Evolutionary conservation across 1,140 invertebrate genomes (phyloP).

Genomic region (Drosophila neocordata): DNA sequence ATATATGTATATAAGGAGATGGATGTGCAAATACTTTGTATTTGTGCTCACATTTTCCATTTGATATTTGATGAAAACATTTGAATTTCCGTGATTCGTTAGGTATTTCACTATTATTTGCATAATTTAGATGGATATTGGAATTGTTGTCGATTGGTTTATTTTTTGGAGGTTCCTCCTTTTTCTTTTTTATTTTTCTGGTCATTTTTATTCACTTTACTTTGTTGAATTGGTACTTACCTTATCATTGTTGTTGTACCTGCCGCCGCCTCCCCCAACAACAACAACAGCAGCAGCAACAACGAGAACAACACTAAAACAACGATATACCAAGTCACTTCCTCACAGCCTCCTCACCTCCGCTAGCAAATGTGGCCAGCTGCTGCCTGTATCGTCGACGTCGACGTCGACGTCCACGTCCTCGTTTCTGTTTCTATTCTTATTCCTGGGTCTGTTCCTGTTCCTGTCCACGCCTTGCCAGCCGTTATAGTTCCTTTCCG

Average conservation of each 20-base stretch:
- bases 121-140: background rate
- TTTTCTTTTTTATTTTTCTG: too few relatives aligned
- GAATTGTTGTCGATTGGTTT: background rate
- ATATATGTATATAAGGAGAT: too few relatives aligned
- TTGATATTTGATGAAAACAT: background rate
- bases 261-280: slow-evolving; percentile 49
- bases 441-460: background rate
- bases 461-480: slow-evolving; percentile 12
- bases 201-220: background rate
- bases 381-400: slow-evolving; percentile 1
- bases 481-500: slow-evolving; percentile 19
- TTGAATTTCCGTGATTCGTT: background rate
- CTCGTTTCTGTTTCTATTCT: background rate
- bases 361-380: slow-evolving; percentile 34
- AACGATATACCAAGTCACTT: slow-evolving; percentile 16
- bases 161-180: too few relatives aligned
- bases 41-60: too few relatives aligned
- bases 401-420: background rate
- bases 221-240: slow-evolving; percentile 28
- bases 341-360: slow-evolving; percentile 31
- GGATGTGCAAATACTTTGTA: background rate
- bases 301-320: slow-evolving; percentile 49
- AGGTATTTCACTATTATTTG: background rate
- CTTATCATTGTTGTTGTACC: slow-evolving; percentile 75
- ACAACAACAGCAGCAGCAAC: slow-evolving; percentile 49